Base-by-base conservation (phyloP, 2,797 vertebrate genomes). In the Phalanger gymnotis region DNA sequence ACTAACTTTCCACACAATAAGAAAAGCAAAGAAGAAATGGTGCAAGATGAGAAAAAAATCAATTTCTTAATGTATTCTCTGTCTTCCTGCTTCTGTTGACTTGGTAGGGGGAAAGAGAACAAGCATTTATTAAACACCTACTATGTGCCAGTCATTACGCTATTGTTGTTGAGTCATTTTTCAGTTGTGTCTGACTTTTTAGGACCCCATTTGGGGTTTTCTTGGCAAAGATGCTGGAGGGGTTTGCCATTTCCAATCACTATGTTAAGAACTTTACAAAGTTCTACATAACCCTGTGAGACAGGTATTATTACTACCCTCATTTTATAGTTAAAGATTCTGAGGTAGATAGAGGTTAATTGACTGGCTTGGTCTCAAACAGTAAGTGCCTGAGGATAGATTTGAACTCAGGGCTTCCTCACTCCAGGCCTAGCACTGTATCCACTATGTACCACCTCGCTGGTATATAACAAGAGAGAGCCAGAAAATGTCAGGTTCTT, bases 401-500 rank as follows among this genome's bases (percentile, higher is more conserved):
- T 87, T 87, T 51, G 73, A 87, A 87, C 14, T 87, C 73, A 27
- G 25, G 73, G 40, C 40, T 87, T 51, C 40, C 73, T 51, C 2
- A 28, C 40, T 87, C 7, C 9, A 81, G 40, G 40, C 22, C 7
- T 16, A 47, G 19, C 22, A 4, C 7, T 47, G 22, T 87, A 87
- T 51, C 22, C 22, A 87, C 10, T 47, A 12, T 25, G 40, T 47
- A 47, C 40, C 2, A 4, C 34, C 66, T 47, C 25, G 22, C 6
- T 81, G 66, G 19, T 87, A 53, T 14, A 16, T 90, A 19, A 54
- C 51, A 25, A 55, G 52, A 4, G 54, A 93, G 66, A 28, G 2
- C 34, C 12, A 31, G 96, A 95, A 90, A 51, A 90, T 87, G 96
- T 93, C 94, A 96, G 95, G 97, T 96, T 92, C 96, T 28, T 28